A percentile compares a stretch with the other conserved stretches of the same genome.
phyloP scores from a whole-genome alignment of 2,113 vertebrate genomes.

The Terrapene triunguis region DNA sequence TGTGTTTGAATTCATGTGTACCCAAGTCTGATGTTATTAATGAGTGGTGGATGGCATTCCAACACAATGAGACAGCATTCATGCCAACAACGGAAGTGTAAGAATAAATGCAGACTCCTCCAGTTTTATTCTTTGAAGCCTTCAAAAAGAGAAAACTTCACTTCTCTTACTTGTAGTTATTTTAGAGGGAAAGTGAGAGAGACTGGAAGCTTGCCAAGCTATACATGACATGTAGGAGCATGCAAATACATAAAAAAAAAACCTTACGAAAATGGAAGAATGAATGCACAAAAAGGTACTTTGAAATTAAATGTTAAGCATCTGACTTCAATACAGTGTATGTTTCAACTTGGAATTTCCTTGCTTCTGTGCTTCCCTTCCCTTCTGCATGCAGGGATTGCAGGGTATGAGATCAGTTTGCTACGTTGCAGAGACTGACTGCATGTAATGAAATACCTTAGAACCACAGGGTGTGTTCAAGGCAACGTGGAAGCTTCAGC shows the following conservation, averaged over 20 bases:
- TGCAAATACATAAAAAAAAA: not conserved
- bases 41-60: too few relatives aligned
- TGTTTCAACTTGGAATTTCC: not conserved
- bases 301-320: not conserved
- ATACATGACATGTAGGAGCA: rapidly evolving
- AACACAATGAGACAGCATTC: not conserved
- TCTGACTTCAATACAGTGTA: rapidly evolving
- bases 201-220: not conserved
- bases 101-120: not conserved
- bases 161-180: not conserved
- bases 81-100: not conserved
- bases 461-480: not conserved
- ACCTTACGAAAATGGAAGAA: not conserved
- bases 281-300: not conserved
- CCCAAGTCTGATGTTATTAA: not conserved
- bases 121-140: not conserved
- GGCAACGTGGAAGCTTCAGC: not conserved
- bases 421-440: rapidly evolving
- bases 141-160: not conserved
- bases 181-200: not conserved
- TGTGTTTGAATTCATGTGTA: not conserved
- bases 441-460: not conserved
- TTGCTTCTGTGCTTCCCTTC: not conserved
- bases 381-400: not conserved
- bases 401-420: not conserved